A percentile compares a stretch with the other conserved stretches of the same genome.
Evolutionary conservation across 2,797 vertebrate species (phyloP).

Genomic region (Nannoperca obscura): DNA sequence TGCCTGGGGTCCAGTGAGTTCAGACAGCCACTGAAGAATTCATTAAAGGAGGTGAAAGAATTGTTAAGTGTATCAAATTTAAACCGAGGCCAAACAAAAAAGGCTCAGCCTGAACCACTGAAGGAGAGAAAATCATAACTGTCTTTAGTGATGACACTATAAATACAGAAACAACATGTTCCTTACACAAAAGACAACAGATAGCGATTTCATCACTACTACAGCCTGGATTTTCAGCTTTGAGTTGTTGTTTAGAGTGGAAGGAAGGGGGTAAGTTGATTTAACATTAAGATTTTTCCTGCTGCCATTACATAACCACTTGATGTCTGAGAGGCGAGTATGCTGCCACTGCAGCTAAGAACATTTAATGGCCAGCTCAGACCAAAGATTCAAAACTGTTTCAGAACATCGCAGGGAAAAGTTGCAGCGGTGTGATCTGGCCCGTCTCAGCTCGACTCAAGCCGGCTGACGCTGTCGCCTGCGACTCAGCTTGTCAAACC

Average conservation of each 20-base stretch:
- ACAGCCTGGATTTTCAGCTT: constrained; percentile 35
- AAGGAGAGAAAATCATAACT: constrained; percentile 66
- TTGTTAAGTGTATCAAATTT: constrained; percentile 82
- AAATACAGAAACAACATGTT: constrained; percentile 70
- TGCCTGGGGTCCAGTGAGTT: constrained; percentile 82
- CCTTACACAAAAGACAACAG: constrained; percentile 56
- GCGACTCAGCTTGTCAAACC: too few species aligned
- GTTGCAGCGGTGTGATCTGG: too few species aligned
- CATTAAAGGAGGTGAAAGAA: constrained; percentile 85
- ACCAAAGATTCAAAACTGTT: too few species aligned
- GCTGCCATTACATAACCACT: neutral
- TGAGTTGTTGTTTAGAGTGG: constrained; percentile 39
- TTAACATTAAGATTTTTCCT: constrained; percentile 17
- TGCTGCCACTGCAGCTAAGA: neutral
- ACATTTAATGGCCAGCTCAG: neutral
- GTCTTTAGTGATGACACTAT: constrained; percentile 76
- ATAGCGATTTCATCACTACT: constrained; percentile 56
- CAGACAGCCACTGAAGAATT: constrained; percentile 86
- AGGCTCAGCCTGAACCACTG: constrained; percentile 55
- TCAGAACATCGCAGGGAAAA: too few species aligned
- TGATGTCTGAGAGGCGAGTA: neutral
- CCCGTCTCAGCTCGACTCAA: too few species aligned
- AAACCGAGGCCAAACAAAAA: constrained; percentile 81
- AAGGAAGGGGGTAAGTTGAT: neutral
- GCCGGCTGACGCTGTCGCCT: too few species aligned